Evolutionary conservation across 2,113 vertebrate species (phyloP), one percentile per base, ranked within the genome.

Genomic region (Myiagra hebetior): DNA sequence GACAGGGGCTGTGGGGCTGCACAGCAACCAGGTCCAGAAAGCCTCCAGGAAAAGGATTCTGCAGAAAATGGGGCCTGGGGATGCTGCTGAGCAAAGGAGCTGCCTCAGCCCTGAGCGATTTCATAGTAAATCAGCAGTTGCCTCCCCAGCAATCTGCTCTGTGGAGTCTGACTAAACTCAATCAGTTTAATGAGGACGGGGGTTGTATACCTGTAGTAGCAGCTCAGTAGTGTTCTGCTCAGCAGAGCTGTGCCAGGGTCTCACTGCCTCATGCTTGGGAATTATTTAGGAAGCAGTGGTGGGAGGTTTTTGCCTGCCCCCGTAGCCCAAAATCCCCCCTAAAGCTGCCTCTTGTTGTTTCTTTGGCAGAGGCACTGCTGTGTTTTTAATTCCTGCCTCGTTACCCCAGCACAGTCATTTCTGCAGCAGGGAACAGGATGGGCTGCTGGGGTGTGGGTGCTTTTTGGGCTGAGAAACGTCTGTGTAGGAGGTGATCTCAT

Each of bases 181-280:
- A 1, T 20, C 19, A 10, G 7, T 16, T 53, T 9, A 23, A n/a
- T 13, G 35, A 39, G n/a, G 27, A 76, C 7, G 2, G 11, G 0
- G 7, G 26, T 24, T 56, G 37, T 19, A 33, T 76, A 44, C 15
- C 2, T 39, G 46, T 46, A 50, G 44, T 20, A 63, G 33, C 13
- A 53, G 30, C 22, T 68, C 31, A 12, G 55, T 2, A 7, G 18
- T 0, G 3, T 16, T 69, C 37, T 55, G 56, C 63, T 63, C 31
- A 53, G 26, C 28, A 50, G 57, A 79, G 55, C 67, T 50, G 31
- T 22, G 67, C 33, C 53, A 44, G 22, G 19, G 37, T 20, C 68
- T 67, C 68, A 1, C 78, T 75, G 62, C 50, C 67, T 41, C 7
- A 4, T 67, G 42, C 79, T 27, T 76, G 37, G 24, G 11, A 20